Evolutionary conservation across 2,797 vertebrate genomes (phyloP).

Genomic region (Cynopterus sphinx): DNA sequence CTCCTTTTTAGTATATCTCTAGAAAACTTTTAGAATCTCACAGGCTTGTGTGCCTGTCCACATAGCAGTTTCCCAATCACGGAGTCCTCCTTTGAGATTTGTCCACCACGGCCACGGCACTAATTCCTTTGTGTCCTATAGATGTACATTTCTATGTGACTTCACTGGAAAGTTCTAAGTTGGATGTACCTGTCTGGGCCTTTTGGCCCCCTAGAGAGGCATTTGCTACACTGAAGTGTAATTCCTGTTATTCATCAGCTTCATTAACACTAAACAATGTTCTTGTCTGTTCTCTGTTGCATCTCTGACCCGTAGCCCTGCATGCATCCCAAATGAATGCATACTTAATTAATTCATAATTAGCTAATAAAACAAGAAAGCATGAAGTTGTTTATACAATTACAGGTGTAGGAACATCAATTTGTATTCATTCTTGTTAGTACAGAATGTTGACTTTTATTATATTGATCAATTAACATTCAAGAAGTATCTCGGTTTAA

Average conservation of each 20-base stretch:
- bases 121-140: not conserved
- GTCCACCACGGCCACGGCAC: not conserved
- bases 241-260: not conserved
- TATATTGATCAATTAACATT: not conserved
- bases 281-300: not conserved
- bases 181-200: not conserved
- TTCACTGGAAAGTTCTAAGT: not conserved
- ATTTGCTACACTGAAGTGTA: not conserved
- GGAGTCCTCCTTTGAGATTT: not conserved
- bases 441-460: not conserved
- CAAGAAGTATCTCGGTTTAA: not conserved
- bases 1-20: not conserved
- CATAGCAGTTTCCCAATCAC: too few species aligned
- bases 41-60: not conserved
- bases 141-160: not conserved
- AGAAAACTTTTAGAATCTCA: not conserved
- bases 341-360: too few species aligned
- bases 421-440: not conserved
- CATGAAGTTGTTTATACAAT: not conserved
- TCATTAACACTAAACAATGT: not conserved
- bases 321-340: not conserved
- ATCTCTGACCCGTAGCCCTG: not conserved
- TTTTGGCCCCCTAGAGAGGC: not conserved
- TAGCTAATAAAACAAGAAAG: not conserved
- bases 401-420: not conserved